phyloP scores from a whole-genome alignment of 2,113 vertebrate species.

The Pygoscelis adeliae region DNA sequence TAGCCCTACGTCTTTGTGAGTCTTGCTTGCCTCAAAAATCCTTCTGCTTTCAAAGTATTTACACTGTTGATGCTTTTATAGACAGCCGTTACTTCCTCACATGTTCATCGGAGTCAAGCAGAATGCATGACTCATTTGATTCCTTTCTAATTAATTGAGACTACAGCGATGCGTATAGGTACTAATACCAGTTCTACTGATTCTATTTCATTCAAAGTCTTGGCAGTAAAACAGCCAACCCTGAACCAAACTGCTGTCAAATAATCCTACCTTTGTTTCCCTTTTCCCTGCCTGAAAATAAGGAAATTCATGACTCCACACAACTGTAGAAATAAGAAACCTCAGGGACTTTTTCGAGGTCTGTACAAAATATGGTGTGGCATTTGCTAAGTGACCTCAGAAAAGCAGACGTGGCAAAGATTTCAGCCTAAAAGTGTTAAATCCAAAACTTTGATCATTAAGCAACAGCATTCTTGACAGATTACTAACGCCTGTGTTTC shows the following conservation, averaged over 20 bases:
- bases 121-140: neutral
- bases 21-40: neutral
- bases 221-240: neutral
- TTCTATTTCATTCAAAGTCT: neutral
- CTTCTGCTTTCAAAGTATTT: neutral
- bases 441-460: neutral
- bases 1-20: fast-evolving
- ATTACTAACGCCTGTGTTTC: neutral
- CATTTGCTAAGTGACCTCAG: neutral
- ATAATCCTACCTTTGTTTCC: neutral
- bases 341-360: neutral
- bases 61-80: neutral
- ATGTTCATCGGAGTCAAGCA: neutral
- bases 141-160: neutral
- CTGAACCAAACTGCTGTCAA: neutral
- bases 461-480: neutral
- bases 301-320: neutral
- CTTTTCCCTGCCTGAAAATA: neutral
- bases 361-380: neutral
- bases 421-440: neutral
- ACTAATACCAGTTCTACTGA: neutral
- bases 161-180: neutral
- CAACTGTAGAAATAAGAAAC: neutral
- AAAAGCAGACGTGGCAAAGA: neutral
- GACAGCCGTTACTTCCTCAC: fast-evolving